A percentile compares a stretch with the other conserved stretches of the same genome.
These are phyloP conservation scores for Catostylus mosaicus DNA, from an alignment of 30 jellyfish, hydroid and myxozoan species.

Conservation along the genomic window DNA sequence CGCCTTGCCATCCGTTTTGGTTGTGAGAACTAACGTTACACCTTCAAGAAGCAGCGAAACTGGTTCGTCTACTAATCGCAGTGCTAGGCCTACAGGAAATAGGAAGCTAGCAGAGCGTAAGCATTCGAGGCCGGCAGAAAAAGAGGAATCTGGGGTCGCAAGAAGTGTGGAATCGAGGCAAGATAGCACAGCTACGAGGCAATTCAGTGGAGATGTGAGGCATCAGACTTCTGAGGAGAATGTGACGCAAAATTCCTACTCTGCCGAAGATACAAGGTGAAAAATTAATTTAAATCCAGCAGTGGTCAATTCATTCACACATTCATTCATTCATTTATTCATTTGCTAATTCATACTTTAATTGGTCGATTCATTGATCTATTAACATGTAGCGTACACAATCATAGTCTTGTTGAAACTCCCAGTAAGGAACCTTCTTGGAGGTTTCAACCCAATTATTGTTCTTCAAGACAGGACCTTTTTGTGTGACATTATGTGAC, in stretches of 20 bases:
- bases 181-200: not conserved
- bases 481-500: no score
- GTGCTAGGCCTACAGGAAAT: not conserved
- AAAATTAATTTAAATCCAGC: no score
- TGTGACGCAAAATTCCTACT: slow-evolving; percentile 20
- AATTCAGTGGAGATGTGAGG: not conserved
- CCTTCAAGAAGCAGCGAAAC: slow-evolving; percentile 7
- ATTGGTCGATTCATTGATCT: no score
- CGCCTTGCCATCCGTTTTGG: slow-evolving; percentile 25
- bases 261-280: slow-evolving; percentile 67
- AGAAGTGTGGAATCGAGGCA: not conserved
- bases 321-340: no score
- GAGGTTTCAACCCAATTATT: no score
- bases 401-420: no score
- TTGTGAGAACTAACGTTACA: slow-evolving; percentile 15
- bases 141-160: not conserved
- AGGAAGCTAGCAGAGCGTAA: not conserved
- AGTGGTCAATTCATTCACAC: no score
- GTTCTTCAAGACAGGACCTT: no score
- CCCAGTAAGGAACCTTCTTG: no score
- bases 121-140: not conserved
- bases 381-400: no score
- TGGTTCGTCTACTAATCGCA: not conserved
- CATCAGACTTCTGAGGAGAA: not conserved
- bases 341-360: no score